Evolutionary conservation across 2,113 vertebrate species (phyloP).

Genomic region (Odontesthes bonariensis): DNA sequence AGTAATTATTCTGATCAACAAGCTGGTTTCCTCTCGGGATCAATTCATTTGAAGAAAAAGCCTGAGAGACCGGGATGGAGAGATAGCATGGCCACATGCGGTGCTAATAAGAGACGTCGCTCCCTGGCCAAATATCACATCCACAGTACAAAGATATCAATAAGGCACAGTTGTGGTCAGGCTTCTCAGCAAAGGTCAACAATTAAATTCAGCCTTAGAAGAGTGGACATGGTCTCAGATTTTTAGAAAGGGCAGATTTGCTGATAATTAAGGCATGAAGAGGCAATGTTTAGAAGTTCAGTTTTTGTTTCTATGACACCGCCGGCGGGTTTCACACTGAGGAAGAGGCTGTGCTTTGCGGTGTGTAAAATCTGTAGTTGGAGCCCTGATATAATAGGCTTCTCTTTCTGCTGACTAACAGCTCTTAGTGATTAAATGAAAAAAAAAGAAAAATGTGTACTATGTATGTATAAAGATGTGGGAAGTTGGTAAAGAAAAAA

Average conservation of each 20-base stretch:
- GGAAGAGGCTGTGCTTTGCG: neutral
- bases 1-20: constrained; percentile 87
- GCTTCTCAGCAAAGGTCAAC: constrained; percentile 65
- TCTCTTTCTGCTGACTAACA: no score
- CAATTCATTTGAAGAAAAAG: constrained; percentile 78
- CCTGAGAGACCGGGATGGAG: constrained; percentile 25
- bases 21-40: constrained; percentile 82
- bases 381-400: neutral
- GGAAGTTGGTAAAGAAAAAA: no score
- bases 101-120: constrained; percentile 68
- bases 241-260: constrained; percentile 68
- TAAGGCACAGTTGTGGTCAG: constrained; percentile 58
- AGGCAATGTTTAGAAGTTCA: constrained; percentile 32
- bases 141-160: constrained; percentile 66
- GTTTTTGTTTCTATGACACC: neutral
- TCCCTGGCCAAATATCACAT: constrained; percentile 73
- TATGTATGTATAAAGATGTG: no score
- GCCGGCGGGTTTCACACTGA: neutral
- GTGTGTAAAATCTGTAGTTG: neutral
- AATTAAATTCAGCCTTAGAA: constrained; percentile 62
- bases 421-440: no score
- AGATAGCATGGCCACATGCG: constrained; percentile 58
- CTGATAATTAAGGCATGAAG: constrained; percentile 63
- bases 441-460: no score
- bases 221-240: constrained; percentile 47